phyloP scores from a whole-genome alignment of 2,113 vertebrate species.

The Austrofundulus limnaeus region DNA sequence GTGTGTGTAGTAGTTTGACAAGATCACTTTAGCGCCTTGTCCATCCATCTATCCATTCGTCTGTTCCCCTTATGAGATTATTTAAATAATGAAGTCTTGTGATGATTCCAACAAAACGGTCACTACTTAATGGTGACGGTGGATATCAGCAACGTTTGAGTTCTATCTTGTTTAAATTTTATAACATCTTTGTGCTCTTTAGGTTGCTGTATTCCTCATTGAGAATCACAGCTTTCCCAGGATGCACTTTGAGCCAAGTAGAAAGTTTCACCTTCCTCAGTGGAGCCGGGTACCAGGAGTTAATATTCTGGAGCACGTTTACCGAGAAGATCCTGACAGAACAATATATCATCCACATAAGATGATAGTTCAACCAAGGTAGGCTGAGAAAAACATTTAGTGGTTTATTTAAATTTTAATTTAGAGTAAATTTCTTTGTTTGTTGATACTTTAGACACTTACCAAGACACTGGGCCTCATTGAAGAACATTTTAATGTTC shows the following conservation, averaged over 20 bases:
- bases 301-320: slow-evolving; percentile 80
- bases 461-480: too few species aligned
- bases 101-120: too few species aligned
- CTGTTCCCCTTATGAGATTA: too few species aligned
- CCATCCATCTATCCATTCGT: too few species aligned
- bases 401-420: not conserved
- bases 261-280: slow-evolving; percentile 50
- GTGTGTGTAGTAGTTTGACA: too few species aligned
- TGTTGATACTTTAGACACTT: too few species aligned
- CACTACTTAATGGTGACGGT: too few species aligned
- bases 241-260: slow-evolving; percentile 48
- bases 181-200: not conserved
- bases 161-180: not conserved
- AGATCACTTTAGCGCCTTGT: too few species aligned
- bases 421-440: too few species aligned
- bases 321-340: slow-evolving; percentile 54
- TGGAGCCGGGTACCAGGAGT: slow-evolving; percentile 78
- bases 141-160: too few species aligned
- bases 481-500: too few species aligned
- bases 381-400: not conserved
- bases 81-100: too few species aligned
- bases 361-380: slow-evolving; percentile 71
- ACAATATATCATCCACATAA: slow-evolving; percentile 51
- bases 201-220: slow-evolving; percentile 67
- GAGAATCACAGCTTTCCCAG: slow-evolving; percentile 80